phyloP scores from a whole-genome alignment of 2,797 vertebrate species.

The Pseudochromis fuscus region DNA sequence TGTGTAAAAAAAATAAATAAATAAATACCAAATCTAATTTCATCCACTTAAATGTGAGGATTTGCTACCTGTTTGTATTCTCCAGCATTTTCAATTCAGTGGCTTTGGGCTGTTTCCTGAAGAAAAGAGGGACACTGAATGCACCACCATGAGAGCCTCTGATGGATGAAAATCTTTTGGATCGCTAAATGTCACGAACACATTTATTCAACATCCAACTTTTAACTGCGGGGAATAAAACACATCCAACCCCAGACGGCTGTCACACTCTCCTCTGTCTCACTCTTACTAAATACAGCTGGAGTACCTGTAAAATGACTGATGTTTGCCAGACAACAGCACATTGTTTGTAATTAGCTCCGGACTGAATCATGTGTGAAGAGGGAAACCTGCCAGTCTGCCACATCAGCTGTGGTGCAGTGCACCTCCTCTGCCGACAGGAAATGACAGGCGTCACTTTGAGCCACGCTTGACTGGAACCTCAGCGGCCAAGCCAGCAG shows the following conservation, averaged over 20 bases:
- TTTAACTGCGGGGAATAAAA: too few species aligned
- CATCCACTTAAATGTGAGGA: neutral
- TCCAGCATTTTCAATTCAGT: neutral
- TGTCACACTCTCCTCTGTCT: neutral
- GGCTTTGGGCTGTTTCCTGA: neutral
- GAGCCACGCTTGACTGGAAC: slow-evolving; percentile 47
- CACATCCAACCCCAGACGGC: neutral
- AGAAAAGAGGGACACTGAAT: slow-evolving; percentile 1
- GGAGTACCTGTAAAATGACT: slow-evolving; percentile 33
- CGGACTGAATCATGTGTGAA: slow-evolving; percentile 62
- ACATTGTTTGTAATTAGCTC: slow-evolving; percentile 52
- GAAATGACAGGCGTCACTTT: slow-evolving; percentile 68
- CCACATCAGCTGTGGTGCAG: slow-evolving; percentile 56
- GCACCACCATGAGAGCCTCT: neutral
- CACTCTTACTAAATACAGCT: neutral
- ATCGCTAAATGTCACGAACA: too few species aligned
- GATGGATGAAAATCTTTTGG: too few species aligned
- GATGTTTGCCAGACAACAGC: slow-evolving; percentile 49
- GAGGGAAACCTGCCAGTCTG: slow-evolving; percentile 65
- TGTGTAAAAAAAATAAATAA: neutral
- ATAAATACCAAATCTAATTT: slow-evolving; percentile 4
- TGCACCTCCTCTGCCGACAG: slow-evolving; percentile 62
- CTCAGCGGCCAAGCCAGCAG: slow-evolving; percentile 36
- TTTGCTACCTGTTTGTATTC: neutral
- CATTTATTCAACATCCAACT: too few species aligned